These are phyloP conservation scores for Ctenochaetus hawaiiensis DNA, from an alignment of 2,797 vertebrate genomes.

Conservation along the genomic window DNA sequence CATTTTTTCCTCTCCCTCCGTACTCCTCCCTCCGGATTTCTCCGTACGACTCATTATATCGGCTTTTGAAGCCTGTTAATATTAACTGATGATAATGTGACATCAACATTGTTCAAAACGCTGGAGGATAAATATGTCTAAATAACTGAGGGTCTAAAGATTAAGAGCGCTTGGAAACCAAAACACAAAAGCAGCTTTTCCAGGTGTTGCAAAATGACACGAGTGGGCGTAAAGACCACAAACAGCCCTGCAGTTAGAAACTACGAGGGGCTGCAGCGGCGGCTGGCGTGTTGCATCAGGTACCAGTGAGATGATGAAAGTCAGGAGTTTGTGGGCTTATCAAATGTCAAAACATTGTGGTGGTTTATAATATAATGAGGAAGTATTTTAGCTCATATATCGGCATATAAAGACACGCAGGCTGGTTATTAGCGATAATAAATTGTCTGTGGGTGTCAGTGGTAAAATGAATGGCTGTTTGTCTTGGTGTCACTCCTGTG, in stretches of 20 bases:
- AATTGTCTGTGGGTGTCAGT: too few species aligned
- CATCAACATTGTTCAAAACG: too few species aligned
- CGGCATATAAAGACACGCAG: too few species aligned
- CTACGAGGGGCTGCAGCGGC: background rate
- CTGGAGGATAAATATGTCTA: background rate
- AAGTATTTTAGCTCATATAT: background rate
- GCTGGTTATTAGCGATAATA: too few species aligned
- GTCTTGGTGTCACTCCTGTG: too few species aligned
- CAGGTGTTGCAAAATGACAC: background rate
- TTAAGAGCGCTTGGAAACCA: background rate
- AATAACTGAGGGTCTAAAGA: background rate
- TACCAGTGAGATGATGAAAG: background rate
- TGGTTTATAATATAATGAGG: background rate
- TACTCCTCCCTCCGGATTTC: too few species aligned
- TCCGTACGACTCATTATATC: background rate
- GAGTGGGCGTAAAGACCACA: constrained; percentile 2
- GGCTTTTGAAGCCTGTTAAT: constrained; percentile 4
- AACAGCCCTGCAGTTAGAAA: background rate
- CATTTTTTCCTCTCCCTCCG: too few species aligned
- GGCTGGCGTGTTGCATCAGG: constrained; percentile 13
- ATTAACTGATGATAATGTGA: too few species aligned
- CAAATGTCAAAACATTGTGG: background rate
- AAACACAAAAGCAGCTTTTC: background rate
- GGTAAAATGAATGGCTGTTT: too few species aligned
- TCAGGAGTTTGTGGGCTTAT: background rate